Evolutionary conservation across 1,140 invertebrate species (phyloP), one percentile per base, ranked within the genome.

Genomic region (Drosophila rufa): DNA sequence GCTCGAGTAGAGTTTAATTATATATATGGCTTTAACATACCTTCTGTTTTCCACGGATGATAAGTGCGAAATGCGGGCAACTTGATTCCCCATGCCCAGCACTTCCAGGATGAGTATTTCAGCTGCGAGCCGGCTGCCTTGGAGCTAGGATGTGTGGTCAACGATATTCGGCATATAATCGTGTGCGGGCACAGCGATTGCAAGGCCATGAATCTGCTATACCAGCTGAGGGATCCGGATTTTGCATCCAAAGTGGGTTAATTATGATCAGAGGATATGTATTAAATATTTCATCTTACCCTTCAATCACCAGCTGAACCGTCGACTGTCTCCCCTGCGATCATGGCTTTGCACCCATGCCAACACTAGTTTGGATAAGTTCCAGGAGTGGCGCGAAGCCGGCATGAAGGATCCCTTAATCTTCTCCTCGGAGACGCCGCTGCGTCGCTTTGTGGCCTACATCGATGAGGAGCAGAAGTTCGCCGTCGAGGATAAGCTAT

Each of bases 131-230:
- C 98, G 12, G 98, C 98, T 14, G 98, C 98, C 9, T 93, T 99
- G 71, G 98, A 99, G 94, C 94, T 99, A 40, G 98, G 97, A 30
- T 99, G 98, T 92, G 95, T 98, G 33, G 95, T 98, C n/a, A 98
- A 99, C 91, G 95, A 98, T 84, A 98, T 99, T 50, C 95, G 96
- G 60, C 97, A 99, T 92, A 96, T 99, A 51, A 98, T 99, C 73
- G 97, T 99, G 14, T 99, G 98, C 91, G 98, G 98, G 0, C 98
- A 99, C 92, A 99, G 98, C 50, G 98, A 99, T 93, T 99, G 98
- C 93, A 99, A 99, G 95, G 98, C 98, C 5, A 99, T 99, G 96
- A 98, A 99, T 94, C 94, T 98, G 45, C 93, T 99, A 2, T 97
- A 98, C 91, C 95, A 96, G 86, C 93, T 99, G 43, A 95, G 95